Conservation (phyloP, 2,888 invertebrate species). For the Drosophila anceps region DNA sequence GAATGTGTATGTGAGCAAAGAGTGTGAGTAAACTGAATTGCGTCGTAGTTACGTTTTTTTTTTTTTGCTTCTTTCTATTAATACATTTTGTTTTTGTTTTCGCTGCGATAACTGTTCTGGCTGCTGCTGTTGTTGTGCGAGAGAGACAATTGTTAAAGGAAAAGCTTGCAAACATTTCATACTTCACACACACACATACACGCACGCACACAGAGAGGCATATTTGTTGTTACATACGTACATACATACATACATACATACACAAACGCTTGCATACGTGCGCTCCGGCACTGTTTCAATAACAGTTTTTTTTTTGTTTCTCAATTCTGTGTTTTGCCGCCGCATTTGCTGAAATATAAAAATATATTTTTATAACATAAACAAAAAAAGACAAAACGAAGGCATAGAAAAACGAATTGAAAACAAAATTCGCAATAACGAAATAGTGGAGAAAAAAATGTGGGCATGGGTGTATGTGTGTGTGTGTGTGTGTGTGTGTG, state of each 20-base stretch:
- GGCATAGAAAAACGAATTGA: constrained; percentile 19
- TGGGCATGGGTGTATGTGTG: background rate
- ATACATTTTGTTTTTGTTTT: constrained; percentile 33
- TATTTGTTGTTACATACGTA: background rate
- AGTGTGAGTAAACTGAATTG: constrained; percentile 81
- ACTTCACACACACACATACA: constrained; percentile 9
- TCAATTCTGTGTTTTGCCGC: constrained; percentile 7
- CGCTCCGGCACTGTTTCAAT: constrained; percentile 17
- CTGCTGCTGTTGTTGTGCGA: constrained; percentile 38
- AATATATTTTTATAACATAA: constrained; percentile 74
- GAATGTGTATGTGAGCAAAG: constrained; percentile 38
- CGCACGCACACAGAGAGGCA: background rate
- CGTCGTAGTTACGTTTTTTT: constrained; percentile 76
- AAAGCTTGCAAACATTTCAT: constrained; percentile 42
- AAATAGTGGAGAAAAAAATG: constrained; percentile 40
- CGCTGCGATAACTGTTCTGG: constrained; percentile 49
- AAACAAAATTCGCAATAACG: constrained; percentile 46
- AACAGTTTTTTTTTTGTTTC: constrained; percentile 18
- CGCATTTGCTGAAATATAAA: constrained; percentile 52
- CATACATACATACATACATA: background rate
- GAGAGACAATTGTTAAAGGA: constrained; percentile 53
- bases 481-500: background rate
- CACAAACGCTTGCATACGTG: constrained; percentile 13
- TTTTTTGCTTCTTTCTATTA: constrained; percentile 33
- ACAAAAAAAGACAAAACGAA: constrained; percentile 50